These are phyloP conservation scores for Erythrocercus mccallii DNA, from an alignment of 2,113 vertebrate genomes.

Conservation along the genomic window DNA sequence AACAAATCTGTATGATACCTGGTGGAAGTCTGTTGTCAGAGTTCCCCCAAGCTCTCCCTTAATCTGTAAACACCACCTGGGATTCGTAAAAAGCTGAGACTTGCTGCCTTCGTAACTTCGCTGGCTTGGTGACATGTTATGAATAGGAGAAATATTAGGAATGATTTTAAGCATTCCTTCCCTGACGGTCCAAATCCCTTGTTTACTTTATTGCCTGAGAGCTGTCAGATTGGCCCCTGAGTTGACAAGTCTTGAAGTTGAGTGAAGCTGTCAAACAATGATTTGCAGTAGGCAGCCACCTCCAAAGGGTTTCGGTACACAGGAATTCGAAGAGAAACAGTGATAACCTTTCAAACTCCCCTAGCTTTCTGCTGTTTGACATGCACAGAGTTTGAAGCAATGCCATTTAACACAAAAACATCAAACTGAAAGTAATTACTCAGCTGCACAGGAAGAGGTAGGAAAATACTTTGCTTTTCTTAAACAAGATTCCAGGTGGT, in stretches of 20 bases:
- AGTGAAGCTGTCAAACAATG: slow-evolving; percentile 74
- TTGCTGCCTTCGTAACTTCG: slow-evolving; percentile 33
- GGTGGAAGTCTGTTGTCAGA: background rate
- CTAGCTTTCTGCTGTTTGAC: slow-evolving; percentile 56
- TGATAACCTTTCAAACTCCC: slow-evolving; percentile 64
- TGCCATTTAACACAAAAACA: slow-evolving; percentile 43
- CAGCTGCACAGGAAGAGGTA: slow-evolving; percentile 39
- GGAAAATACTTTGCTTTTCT: slow-evolving; percentile 14
- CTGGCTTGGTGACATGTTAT: slow-evolving; percentile 67
- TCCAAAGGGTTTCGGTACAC: slow-evolving; percentile 59
- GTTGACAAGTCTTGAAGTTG: slow-evolving; percentile 62
- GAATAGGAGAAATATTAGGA: slow-evolving; percentile 71
- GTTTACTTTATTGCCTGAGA: slow-evolving; percentile 76
- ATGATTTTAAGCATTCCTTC: slow-evolving; percentile 73
- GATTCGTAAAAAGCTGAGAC: slow-evolving; percentile 46
- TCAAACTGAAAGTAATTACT: slow-evolving; percentile 33
- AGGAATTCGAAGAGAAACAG: slow-evolving; percentile 68
- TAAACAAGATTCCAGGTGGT: slow-evolving; percentile 39
- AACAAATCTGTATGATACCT: background rate
- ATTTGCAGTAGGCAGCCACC: slow-evolving; percentile 71
- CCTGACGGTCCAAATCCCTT: slow-evolving; percentile 67
- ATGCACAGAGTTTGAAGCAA: slow-evolving; percentile 55
- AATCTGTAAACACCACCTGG: background rate
- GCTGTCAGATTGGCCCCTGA: slow-evolving; percentile 61
- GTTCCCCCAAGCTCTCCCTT: background rate